A percentile compares a stretch with the other conserved stretches of the same genome.
Evolutionary conservation across 2,113 vertebrate genomes (phyloP).

Genomic region (Hypocryptadius cinnamomeus): DNA sequence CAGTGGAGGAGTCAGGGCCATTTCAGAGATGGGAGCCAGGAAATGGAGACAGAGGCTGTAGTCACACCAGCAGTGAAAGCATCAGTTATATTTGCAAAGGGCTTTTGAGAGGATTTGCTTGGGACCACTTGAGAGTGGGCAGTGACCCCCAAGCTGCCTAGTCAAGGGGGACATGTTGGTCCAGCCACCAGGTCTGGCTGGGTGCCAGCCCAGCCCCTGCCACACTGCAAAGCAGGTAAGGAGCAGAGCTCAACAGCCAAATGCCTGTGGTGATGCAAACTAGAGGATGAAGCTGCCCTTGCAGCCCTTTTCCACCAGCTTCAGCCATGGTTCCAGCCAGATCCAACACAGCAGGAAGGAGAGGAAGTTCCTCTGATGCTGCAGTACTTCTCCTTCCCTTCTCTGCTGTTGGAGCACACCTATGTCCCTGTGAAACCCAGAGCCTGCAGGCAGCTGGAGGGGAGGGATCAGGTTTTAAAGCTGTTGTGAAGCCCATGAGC

Average conservation of each 20-base stretch:
- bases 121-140: background rate
- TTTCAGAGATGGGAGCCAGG: background rate
- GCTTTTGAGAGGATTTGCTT: background rate
- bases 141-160: background rate
- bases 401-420: background rate
- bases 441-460: background rate
- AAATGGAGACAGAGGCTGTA: background rate
- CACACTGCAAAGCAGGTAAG: background rate
- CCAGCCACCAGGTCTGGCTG: background rate
- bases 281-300: background rate
- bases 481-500: background rate
- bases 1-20: background rate
- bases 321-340: fast-evolving
- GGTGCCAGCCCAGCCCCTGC: background rate
- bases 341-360: background rate
- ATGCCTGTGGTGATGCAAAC: background rate
- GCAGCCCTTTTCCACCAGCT: background rate
- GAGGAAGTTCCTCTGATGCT: background rate
- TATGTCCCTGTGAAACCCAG: background rate
- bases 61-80: background rate
- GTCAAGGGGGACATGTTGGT: background rate
- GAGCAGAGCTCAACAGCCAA: background rate
- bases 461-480: background rate
- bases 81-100: background rate
- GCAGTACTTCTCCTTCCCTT: background rate